Evolutionary conservation across 2,888 invertebrate species (phyloP).

Genomic region (Drosophila limbata): DNA sequence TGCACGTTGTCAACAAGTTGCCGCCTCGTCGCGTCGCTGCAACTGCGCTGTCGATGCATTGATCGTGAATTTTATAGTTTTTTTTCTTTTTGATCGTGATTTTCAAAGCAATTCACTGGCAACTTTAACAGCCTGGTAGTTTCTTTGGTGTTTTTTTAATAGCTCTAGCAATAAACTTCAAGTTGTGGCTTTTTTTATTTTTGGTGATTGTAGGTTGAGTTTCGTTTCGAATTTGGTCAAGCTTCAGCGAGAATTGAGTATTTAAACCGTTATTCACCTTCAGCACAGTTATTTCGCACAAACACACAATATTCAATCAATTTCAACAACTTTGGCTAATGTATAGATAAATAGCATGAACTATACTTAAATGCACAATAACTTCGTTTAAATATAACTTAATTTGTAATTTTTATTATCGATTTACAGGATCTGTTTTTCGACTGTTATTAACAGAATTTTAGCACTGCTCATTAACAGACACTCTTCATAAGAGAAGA

Average conservation of each 20-base stretch:
- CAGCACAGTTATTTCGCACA: constrained; percentile 36
- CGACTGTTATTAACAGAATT: constrained; percentile 6
- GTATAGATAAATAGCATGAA: not conserved
- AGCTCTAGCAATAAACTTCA: constrained; percentile 77
- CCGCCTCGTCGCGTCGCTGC: not conserved
- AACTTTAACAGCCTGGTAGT: constrained; percentile 20
- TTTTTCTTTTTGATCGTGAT: constrained; percentile 75
- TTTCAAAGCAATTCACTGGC: constrained; percentile 57
- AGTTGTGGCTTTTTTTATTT: constrained; percentile 43
- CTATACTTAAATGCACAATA: not conserved
- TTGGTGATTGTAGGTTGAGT: constrained; percentile 54
- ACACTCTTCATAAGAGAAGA: too few relatives aligned
- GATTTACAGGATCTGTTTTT: not conserved
- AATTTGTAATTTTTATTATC: not conserved
- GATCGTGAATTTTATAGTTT: constrained; percentile 70
- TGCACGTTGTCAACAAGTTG: constrained; percentile 23
- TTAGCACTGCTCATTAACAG: not conserved
- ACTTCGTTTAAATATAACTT: not conserved
- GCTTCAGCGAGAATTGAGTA: constrained; percentile 36
- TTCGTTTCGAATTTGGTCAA: constrained; percentile 38
- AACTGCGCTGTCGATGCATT: constrained; percentile 48
- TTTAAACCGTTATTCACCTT: constrained; percentile 58
- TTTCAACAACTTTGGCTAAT: constrained; percentile 10
- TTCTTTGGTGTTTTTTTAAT: constrained; percentile 56
- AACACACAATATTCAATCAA: constrained; percentile 10